phyloP scores from a whole-genome alignment of 2,888 invertebrate species.

The Aricia artaxerxes region DNA sequence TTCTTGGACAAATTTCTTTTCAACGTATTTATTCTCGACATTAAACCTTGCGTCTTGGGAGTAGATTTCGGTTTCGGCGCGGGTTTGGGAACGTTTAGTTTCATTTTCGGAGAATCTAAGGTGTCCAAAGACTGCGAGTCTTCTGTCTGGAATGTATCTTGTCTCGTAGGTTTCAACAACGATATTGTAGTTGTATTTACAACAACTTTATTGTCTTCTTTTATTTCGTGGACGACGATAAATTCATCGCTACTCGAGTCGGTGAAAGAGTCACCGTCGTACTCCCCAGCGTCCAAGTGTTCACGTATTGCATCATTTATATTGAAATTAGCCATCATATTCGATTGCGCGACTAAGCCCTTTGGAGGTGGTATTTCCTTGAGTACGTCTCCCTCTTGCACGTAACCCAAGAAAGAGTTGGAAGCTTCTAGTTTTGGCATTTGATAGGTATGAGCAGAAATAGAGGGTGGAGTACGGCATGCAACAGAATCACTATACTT shows the following conservation, averaged over 20 bases:
- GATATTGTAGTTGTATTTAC: constrained; percentile 38
- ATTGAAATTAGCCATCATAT: constrained; percentile 74
- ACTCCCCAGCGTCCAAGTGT: constrained; percentile 69
- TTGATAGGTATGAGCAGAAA: constrained; percentile 65
- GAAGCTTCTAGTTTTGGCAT: constrained; percentile 64
- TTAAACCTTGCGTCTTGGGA: constrained; percentile 37
- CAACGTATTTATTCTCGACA: constrained; percentile 40
- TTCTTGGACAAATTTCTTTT: constrained; percentile 38
- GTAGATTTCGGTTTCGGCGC: constrained; percentile 35
- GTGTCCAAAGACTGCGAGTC: constrained; percentile 31
- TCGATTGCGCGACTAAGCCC: constrained; percentile 65
- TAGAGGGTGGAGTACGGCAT: constrained; percentile 64
- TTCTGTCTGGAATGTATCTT: constrained; percentile 22
- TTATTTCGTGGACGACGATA: constrained; percentile 56
- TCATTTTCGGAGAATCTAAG: constrained; percentile 38
- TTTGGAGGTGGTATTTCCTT: constrained; percentile 61
- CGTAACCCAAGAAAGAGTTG: constrained; percentile 65
- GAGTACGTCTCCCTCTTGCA: constrained; percentile 66
- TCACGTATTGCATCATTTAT: constrained; percentile 63
- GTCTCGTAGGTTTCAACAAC: constrained; percentile 34
- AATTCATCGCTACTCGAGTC: constrained; percentile 71
- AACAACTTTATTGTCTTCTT: constrained; percentile 43
- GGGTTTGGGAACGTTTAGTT: constrained; percentile 22
- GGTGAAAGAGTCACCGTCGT: constrained; percentile 67
- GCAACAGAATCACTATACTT: constrained; percentile 65